Conservation (phyloP, 2,888 invertebrate species). For the Gymnoscelis rufifasciata region DNA sequence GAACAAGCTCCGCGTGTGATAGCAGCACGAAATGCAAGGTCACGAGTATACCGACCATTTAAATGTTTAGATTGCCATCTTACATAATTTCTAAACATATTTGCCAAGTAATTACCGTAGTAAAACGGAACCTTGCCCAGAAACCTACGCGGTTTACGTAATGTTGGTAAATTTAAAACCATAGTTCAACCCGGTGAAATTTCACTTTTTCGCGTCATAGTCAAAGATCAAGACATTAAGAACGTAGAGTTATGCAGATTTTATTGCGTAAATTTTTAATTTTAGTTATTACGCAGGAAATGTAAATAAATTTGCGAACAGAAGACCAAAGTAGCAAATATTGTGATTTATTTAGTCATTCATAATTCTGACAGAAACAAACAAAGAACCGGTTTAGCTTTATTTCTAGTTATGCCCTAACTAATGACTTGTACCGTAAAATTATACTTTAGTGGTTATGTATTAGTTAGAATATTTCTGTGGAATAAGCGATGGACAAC, state of each 20-base stretch:
- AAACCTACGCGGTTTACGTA: slow-evolving; percentile 18
- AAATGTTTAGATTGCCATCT: not conserved
- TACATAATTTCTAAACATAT: not conserved
- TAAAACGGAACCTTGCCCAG: slow-evolving; percentile 14
- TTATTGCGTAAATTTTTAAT: not conserved
- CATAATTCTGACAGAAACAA: too few species aligned
- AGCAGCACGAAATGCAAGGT: not conserved
- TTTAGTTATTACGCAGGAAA: not conserved
- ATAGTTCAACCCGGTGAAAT: slow-evolving; percentile 29
- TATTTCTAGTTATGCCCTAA: too few species aligned
- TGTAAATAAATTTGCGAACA: too few species aligned
- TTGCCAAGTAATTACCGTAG: slow-evolving; percentile 3
- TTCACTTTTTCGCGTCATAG: slow-evolving; percentile 30
- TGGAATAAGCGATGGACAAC: too few species aligned
- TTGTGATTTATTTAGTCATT: too few species aligned
- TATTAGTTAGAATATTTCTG: too few species aligned
- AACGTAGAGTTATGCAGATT: not conserved
- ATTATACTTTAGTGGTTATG: too few species aligned
- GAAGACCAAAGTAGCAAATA: too few species aligned
- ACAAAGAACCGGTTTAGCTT: too few species aligned
- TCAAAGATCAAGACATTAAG: slow-evolving; percentile 2
- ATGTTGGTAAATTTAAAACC: slow-evolving; percentile 24
- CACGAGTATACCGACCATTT: not conserved
- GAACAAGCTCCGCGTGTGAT: not conserved
- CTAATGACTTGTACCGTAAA: too few species aligned